Evolutionary conservation across 37 sponge, comb jelly and placozoan species (phyloP), one percentile per base, ranked within the genome.

Genomic region (Eunapius fragilis): DNA sequence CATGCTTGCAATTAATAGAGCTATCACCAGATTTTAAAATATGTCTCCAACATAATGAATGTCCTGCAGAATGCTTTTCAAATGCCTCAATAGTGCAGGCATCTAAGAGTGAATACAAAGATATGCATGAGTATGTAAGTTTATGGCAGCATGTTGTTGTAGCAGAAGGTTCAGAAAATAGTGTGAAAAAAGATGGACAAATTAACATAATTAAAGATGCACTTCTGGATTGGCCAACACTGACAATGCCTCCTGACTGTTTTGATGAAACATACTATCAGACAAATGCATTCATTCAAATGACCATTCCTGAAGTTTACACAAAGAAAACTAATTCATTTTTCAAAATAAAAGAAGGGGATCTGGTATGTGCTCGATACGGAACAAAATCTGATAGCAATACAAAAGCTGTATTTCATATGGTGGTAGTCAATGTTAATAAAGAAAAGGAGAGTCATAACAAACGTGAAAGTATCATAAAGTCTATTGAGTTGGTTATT

Each of bases 41-140:
- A 31, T 89, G 89, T 32, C 28, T 89, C 28, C 85, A 84, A 69
- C 89, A 89, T 48, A 74, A 85, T 38, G 38, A 34, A 0, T 45
- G 69, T 41, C 85, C 89, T 50, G 84, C 85, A 28, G 68, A 80
- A 27, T 89, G 89, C 48, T 89, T 89, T 70, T 84, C 89, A 30
- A 74, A 73, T 71, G 30, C 80, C 24, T 25, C 70, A 13, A 74
- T 89, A 11, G 19, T 9, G 6, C 36, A 84, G 25, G 89, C 89
- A 36, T 84, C 89, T 27, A 50, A 67, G 10, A 75, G 17, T 0
- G 31, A 37, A 13, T 89, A 89, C 80, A 33, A 19, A 35, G 47
- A 77, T 35, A 73, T 89, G 17, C 27, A 84, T n/a, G 75, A 89
- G 41, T 89, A 89, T 69, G 36, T 84, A 14, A 67, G 31, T 23